Percentiles rank a stretch among this genome's conserved stretches.
These are phyloP conservation scores for Eupeodes luniger DNA, from an alignment of 2,888 invertebrate species.

Conservation along the genomic window DNA sequence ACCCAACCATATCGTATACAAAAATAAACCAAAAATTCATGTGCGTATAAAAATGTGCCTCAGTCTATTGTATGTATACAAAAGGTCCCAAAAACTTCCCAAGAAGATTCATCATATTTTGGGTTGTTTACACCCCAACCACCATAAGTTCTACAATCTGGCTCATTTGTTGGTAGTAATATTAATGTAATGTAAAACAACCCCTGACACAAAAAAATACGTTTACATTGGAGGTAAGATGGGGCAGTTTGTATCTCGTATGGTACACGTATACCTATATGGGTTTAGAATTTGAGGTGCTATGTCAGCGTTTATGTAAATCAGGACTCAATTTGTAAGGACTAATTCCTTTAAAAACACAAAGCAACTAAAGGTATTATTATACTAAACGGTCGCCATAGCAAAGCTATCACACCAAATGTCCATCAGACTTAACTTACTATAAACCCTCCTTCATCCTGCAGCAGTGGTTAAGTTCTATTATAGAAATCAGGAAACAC, in stretches of 20 bases:
- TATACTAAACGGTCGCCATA: conserved; percentile 22
- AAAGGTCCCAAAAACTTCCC: not conserved
- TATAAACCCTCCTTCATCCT: not conserved
- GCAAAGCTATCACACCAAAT: not conserved
- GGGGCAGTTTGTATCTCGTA: not conserved
- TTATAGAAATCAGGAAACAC: conserved; percentile 41
- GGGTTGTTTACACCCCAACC: conserved; percentile 19
- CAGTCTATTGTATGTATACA: not conserved
- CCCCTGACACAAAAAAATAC: conserved; percentile 38
- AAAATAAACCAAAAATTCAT: conserved; percentile 4
- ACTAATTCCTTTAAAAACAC: conserved; percentile 4
- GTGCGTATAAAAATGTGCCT: not conserved
- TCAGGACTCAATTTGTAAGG: conserved; percentile 37
- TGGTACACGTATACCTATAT: conserved; percentile 14
- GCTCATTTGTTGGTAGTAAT: conserved; percentile 65
- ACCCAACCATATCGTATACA: conserved; percentile 14
- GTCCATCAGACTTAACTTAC: not conserved
- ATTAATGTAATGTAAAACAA: conserved; percentile 55
- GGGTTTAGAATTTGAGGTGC: conserved; percentile 61
- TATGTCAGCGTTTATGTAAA: conserved; percentile 72
- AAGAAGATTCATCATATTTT: conserved; percentile 36
- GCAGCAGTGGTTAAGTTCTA: not conserved
- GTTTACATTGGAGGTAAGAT: conserved; percentile 11
- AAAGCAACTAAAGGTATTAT: not conserved
- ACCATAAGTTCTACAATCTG: conserved; percentile 43